phyloP scores from a whole-genome alignment of 35 echinoderm and acorn worm species.

The Hemicentrotus pulcherrimus region DNA sequence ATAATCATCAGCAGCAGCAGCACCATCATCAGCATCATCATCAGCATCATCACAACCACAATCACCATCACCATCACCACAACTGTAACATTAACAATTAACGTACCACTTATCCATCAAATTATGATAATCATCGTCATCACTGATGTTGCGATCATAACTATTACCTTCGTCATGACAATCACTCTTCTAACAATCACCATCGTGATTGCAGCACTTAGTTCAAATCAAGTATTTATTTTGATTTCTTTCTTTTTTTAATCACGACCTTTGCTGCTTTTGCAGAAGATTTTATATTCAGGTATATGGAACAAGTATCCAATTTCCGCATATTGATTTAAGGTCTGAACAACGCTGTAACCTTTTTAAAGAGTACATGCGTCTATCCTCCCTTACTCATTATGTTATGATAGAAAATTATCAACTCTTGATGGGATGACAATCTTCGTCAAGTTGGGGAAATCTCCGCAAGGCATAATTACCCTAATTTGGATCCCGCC shows the following conservation, averaged over 20 bases:
- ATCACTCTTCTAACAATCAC: neutral
- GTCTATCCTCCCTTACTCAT: neutral
- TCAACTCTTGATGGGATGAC: neutral
- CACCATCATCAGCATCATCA: constrained; percentile 10
- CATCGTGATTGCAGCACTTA: neutral
- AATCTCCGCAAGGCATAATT: neutral
- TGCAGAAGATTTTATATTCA: too few relatives aligned
- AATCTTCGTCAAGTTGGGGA: neutral
- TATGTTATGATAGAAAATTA: neutral
- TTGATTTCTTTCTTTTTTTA: too few relatives aligned
- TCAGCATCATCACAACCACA: neutral
- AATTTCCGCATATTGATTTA: neutral
- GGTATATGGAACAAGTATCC: neutral
- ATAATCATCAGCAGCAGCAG: neutral
- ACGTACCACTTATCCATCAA: neutral
- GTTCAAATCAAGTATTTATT: too few relatives aligned
- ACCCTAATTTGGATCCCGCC: neutral
- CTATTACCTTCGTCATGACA: neutral
- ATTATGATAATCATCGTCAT: neutral
- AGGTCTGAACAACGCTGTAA: neutral
- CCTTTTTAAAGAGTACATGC: neutral
- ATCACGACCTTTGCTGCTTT: too few relatives aligned
- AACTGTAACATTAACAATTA: neutral
- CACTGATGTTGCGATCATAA: neutral
- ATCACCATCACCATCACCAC: neutral